Evolutionary conservation across 2,797 vertebrate species (phyloP).

Genomic region (Sebastes wilsoni): DNA sequence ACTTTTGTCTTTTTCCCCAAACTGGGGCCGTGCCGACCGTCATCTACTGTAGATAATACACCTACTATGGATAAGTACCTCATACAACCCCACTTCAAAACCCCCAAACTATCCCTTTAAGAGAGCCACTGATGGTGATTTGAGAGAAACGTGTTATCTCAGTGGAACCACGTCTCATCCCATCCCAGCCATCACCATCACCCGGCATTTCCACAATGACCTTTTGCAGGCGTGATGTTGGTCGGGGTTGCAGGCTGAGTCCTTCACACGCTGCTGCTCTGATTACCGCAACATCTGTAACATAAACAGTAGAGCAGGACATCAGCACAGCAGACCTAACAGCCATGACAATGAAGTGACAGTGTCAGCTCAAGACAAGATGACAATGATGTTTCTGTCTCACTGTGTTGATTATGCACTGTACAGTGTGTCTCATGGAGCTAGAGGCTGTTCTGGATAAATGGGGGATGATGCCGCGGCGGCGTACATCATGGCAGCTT

Average conservation of each 20-base stretch:
- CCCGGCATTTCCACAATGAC: conserved; percentile 88
- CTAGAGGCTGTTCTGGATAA: conserved; percentile 59
- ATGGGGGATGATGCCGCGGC: conserved; percentile 57
- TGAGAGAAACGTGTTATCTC: conserved; percentile 90
- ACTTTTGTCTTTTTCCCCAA: accelerated
- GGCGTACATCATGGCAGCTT: conserved; percentile 51
- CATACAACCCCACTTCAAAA: no score
- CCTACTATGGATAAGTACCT: no score
- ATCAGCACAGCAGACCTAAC: conserved; percentile 77
- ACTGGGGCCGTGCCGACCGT: no score
- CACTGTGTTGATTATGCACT: conserved; percentile 67
- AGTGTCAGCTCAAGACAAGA: conserved; percentile 77
- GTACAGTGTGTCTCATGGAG: conserved; percentile 56
- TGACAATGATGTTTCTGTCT: conserved; percentile 79
- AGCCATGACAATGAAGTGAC: conserved; percentile 81
- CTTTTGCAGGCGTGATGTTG: conserved; percentile 66
- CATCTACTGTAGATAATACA: no score
- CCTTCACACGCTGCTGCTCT: conserved; percentile 83
- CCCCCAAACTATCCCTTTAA: not conserved
- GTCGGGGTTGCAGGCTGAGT: conserved; percentile 70
- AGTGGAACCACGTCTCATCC: conserved; percentile 90
- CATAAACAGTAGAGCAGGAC: conserved; percentile 78
- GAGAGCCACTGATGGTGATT: conserved; percentile 11
- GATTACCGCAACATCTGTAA: conserved; percentile 85
- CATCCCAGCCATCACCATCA: conserved; percentile 82